Percentiles rank a stretch among this genome's conserved stretches.
Conservation (phyloP, 1,140 invertebrate species). For the Pseudomyrmex dendroicus region DNA sequence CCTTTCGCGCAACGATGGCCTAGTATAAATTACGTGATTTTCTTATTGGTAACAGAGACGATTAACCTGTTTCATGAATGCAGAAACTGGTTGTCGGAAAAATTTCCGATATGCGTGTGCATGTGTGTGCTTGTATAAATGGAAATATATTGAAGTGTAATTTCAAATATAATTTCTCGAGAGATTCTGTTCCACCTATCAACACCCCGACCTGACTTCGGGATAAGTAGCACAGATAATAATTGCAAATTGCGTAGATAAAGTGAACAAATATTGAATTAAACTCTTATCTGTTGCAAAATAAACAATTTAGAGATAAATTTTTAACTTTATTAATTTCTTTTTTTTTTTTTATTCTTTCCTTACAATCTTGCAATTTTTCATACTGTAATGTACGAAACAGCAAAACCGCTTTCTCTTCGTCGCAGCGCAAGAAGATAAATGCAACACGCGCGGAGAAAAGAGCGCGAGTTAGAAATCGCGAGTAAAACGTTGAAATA, state of each 20-base stretch:
- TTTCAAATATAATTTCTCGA: constrained; percentile 26
- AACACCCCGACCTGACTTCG: background rate
- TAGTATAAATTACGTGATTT: constrained; percentile 43
- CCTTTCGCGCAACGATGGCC: constrained; percentile 33
- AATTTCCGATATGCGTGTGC: constrained; percentile 2
- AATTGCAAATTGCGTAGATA: background rate
- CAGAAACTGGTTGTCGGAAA: constrained; percentile 43
- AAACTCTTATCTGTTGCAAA: background rate
- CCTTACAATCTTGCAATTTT: too few relatives aligned
- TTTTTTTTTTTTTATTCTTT: too few relatives aligned
- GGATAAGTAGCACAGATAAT: background rate
- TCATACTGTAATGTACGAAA: background rate
- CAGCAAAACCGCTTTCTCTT: constrained; percentile 3
- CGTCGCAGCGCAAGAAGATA: background rate
- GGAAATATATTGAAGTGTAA: constrained; percentile 28
- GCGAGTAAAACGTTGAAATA: constrained; percentile 52
- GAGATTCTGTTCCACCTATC: background rate
- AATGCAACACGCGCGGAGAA: constrained; percentile 18
- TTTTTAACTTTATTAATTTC: background rate
- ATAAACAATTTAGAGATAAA: background rate
- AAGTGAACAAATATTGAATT: constrained; percentile 8
- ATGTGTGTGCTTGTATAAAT: background rate
- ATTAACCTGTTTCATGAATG: constrained; percentile 53
- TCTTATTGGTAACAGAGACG: constrained; percentile 43
- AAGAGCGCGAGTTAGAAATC: constrained; percentile 30